phyloP scores from a whole-genome alignment of 2,113 vertebrate genomes.

The Myotis lucifugus region DNA sequence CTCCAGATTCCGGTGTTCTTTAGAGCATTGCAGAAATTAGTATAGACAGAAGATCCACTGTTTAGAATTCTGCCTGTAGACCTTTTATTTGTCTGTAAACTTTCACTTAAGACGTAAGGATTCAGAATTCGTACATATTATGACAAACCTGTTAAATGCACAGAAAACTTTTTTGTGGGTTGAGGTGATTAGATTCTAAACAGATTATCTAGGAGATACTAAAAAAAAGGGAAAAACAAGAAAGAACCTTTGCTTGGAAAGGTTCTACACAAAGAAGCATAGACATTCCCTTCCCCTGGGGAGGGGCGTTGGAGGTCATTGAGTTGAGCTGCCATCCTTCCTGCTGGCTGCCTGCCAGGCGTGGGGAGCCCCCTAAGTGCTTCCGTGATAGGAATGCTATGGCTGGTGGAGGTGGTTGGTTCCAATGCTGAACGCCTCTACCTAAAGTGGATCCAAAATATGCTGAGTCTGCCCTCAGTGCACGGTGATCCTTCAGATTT shows the following conservation, averaged over 20 bases:
- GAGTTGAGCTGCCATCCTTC: not conserved
- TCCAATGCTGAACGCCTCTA: not conserved
- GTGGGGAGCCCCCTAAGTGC: not conserved
- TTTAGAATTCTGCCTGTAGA: not conserved
- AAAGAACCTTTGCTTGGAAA: not conserved
- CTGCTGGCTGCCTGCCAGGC: not conserved
- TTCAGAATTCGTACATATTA: not conserved
- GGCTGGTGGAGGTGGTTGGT: not conserved
- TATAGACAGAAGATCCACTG: not conserved
- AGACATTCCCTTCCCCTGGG: not conserved
- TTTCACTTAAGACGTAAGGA: not conserved
- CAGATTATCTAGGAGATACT: not conserved
- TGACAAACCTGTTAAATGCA: not conserved
- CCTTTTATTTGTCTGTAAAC: not conserved
- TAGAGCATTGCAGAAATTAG: constrained; percentile 9
- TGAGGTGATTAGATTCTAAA: not conserved
- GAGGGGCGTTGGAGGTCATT: not conserved
- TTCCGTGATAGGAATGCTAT: not conserved
- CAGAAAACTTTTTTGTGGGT: not conserved
- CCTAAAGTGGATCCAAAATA: not conserved
- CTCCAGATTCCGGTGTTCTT: not conserved
- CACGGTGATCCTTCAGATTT: not conserved
- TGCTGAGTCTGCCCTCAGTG: not conserved
- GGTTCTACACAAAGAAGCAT: not conserved
- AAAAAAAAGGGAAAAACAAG: too few relatives aligned